Evolutionary conservation across 2,888 invertebrate genomes (phyloP), one percentile per base, ranked within the genome.

Genomic region (Parapristionchus giblindavisi): DNA sequence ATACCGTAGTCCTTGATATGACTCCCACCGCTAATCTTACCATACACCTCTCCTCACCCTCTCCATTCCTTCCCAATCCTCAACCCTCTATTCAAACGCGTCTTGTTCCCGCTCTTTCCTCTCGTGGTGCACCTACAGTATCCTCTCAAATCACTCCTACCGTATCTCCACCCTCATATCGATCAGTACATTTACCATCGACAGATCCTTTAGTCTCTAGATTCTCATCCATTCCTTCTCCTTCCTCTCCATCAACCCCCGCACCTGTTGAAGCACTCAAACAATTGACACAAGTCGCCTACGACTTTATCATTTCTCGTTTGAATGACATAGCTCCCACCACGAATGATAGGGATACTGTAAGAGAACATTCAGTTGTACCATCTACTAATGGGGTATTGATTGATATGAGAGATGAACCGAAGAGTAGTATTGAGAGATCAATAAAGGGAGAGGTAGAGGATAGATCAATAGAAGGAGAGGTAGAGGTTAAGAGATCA

Each of bases 141-240:
- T 36, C 68, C 24, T 48, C 56, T 8, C 56, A 29, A 6, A 14
- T 56, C 0, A 3, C 52, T 1, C 11, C 29, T 54, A 56, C 56
- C n/a, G 38, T 48, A 48, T 27, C 70, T 3, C n/a, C 56, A 3
- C 70, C 54, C 14, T 71, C 56, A 14, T 71, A 56, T 56, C 54
- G 70, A 56, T 54, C 70, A 5, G 56, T 71, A 2, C 54, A 71
- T 29, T 56, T 71, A 1, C 70, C 70, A n/a, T 29, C 70, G 3
- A 71, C 70, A 0, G 70, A 71, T 56, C 70, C 70, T 32, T 56
- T 71, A 0, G 56, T 71, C 36, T 71, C 70, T 29, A 38, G 56
- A 27, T 71, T 56, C 40, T 56, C 70, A 27, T 71, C 70, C 56
- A n/a, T 52, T 34, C 70, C 56, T 24, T 43, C 65, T 48, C 27